These are phyloP conservation scores for Castor canadensis DNA, from an alignment of 2,113 vertebrate genomes.

Conservation along the genomic window DNA sequence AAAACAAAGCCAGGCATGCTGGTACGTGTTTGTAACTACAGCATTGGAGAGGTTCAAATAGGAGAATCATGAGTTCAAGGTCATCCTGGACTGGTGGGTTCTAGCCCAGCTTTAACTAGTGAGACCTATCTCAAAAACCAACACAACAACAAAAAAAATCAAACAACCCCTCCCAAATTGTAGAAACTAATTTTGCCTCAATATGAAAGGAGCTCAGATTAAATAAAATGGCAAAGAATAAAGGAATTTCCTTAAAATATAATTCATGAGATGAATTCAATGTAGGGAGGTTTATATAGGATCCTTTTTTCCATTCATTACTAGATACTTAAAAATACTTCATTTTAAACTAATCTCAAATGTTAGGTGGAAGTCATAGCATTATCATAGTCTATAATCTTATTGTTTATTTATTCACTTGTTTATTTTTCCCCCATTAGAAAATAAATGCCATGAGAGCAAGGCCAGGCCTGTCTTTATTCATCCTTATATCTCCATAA, in stretches of 20 bases:
- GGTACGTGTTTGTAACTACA: too few species aligned
- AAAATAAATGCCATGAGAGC: neutral
- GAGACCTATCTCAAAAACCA: too few species aligned
- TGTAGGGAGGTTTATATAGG: neutral
- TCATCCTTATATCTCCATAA: neutral
- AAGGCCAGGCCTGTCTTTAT: neutral
- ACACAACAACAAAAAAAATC: too few species aligned
- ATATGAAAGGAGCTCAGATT: neutral
- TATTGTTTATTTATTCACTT: neutral
- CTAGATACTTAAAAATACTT: neutral
- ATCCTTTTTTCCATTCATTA: neutral
- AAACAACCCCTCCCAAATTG: neutral
- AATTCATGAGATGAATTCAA: neutral
- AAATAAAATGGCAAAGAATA: neutral
- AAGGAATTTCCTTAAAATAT: neutral
- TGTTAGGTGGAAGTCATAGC: neutral
- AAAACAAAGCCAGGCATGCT: too few species aligned
- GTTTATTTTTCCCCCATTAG: neutral
- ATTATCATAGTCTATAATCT: neutral
- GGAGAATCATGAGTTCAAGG: too few species aligned
- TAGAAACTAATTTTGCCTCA: neutral
- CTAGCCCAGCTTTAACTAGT: too few species aligned
- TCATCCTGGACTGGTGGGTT: too few species aligned
- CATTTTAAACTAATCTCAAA: constrained; percentile 16
- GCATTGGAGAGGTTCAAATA: too few species aligned